Evolutionary conservation across 2,888 invertebrate species (phyloP).

Genomic region (Tridacna gigas): DNA sequence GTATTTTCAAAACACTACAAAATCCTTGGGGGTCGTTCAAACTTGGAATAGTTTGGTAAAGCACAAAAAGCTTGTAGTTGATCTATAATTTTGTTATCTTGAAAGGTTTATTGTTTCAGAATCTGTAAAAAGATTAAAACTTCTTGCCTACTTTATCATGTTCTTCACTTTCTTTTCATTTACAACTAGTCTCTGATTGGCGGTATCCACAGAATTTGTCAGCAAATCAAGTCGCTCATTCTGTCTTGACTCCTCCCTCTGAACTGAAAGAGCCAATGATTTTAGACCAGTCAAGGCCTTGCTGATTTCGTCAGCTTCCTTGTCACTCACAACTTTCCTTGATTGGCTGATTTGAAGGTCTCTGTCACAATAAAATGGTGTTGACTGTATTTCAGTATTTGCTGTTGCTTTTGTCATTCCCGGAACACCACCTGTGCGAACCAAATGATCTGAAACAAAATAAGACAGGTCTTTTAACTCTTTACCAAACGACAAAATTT

Average conservation of each 20-base stretch:
- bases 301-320: slow-evolving; percentile 71
- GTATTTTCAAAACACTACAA: too few relatives aligned
- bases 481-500: not conserved
- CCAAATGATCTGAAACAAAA: too few relatives aligned
- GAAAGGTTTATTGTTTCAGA: too few relatives aligned
- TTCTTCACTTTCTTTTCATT: slow-evolving; percentile 62
- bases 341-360: slow-evolving; percentile 48
- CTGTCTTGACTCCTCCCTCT: slow-evolving; percentile 68
- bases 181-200: slow-evolving; percentile 63
- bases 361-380: not conserved
- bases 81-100: too few relatives aligned
- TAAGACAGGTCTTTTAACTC: not conserved
- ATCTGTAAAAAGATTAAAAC: too few relatives aligned
- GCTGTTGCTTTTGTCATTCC: too few relatives aligned
- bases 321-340: slow-evolving; percentile 67
- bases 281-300: slow-evolving; percentile 68
- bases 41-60: too few relatives aligned
- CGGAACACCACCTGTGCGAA: too few relatives aligned
- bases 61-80: too few relatives aligned
- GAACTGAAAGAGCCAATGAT: slow-evolving; percentile 70
- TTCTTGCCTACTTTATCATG: slow-evolving; percentile 22
- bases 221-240: slow-evolving; percentile 69
- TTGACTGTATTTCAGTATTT: not conserved
- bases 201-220: slow-evolving; percentile 67
- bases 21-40: too few relatives aligned